phyloP scores from a whole-genome alignment of 2,888 invertebrate genomes.

The Trachelus troglodyta region DNA sequence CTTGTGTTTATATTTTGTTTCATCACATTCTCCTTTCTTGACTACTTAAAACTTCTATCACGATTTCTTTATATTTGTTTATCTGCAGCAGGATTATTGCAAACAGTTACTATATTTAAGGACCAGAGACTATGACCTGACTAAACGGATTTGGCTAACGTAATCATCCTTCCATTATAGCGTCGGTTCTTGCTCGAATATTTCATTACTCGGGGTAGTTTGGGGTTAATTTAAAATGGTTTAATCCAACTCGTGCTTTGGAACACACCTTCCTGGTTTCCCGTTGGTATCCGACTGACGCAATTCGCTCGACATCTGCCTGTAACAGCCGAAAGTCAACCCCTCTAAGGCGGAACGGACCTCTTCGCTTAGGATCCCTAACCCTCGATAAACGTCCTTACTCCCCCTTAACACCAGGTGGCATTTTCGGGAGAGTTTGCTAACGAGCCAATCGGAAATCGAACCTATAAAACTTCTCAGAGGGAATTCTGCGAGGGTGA shows the following conservation, averaged over 20 bases:
- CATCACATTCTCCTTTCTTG: no score
- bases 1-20: no score
- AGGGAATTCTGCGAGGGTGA: no score
- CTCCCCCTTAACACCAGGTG: no score
- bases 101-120: neutral
- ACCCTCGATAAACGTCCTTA: no score
- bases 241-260: constrained; percentile 16
- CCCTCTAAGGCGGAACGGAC: constrained; percentile 5
- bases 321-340: constrained; percentile 21
- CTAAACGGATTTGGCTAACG: constrained; percentile 16
- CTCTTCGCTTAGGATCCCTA: neutral
- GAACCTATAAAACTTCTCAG: no score
- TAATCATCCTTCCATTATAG: constrained; percentile 23
- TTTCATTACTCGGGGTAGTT: constrained; percentile 24
- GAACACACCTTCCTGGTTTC: neutral
- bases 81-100: no score
- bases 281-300: constrained; percentile 8
- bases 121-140: neutral
- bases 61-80: no score
- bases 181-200: constrained; percentile 19
- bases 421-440: no score
- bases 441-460: no score
- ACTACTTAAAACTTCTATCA: no score
- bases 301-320: constrained; percentile 24
- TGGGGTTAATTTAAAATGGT: constrained; percentile 24